These are phyloP conservation scores for Grallaria varia DNA, from an alignment of 2,113 vertebrate genomes.

Conservation along the genomic window DNA sequence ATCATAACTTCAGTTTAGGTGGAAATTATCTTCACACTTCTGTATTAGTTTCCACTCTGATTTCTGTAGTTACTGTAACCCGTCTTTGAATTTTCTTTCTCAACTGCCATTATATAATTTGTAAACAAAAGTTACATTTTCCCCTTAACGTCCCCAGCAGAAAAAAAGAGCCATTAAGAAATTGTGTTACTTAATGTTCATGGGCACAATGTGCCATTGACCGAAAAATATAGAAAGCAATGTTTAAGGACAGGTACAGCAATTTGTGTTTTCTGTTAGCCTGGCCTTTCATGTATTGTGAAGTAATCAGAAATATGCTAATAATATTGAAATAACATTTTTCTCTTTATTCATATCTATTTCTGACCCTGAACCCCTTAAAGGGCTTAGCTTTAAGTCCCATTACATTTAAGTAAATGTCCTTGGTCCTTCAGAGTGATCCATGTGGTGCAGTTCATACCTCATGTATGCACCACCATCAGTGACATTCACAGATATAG, in stretches of 20 bases:
- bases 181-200: neutral
- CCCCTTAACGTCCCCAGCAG: neutral
- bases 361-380: neutral
- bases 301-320: neutral
- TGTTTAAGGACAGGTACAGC: neutral
- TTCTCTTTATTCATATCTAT: neutral
- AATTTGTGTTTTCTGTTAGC: neutral
- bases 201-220: neutral
- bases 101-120: neutral
- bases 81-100: neutral
- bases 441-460: neutral
- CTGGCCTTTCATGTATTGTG: neutral
- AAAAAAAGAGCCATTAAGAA: neutral
- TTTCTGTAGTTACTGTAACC: neutral
- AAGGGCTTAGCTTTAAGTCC: neutral
- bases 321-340: neutral
- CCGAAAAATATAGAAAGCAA: neutral
- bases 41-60: neutral
- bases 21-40: neutral
- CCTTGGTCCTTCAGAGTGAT: neutral
- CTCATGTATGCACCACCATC: accelerated
- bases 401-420: neutral
- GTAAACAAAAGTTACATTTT: neutral
- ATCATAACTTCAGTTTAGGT: neutral
- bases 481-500: neutral